A percentile compares a stretch with the other conserved stretches of the same genome.
These are phyloP conservation scores for Ameiurus melas DNA, from an alignment of 2,113 vertebrate genomes.

Conservation along the genomic window DNA sequence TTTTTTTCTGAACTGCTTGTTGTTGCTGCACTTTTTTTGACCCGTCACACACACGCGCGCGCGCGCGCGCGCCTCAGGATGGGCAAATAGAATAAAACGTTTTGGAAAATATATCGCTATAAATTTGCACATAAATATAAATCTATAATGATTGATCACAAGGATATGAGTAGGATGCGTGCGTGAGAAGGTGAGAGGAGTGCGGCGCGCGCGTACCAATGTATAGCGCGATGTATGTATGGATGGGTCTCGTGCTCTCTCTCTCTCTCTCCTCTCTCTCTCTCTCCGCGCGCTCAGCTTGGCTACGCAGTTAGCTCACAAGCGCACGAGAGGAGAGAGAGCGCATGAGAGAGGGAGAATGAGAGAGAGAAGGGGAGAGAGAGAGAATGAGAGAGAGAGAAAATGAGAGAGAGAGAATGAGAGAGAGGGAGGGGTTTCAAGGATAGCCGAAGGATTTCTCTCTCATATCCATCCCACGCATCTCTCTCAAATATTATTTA, in stretches of 20 bases:
- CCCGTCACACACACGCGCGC: not conserved
- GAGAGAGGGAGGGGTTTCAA: not conserved
- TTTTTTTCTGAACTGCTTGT: not conserved
- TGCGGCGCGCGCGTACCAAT: not conserved
- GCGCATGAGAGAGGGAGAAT: not conserved
- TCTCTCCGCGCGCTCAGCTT: constrained; percentile 14
- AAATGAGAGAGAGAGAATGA: not conserved
- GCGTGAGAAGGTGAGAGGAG: not conserved
- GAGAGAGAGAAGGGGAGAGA: too few species aligned
- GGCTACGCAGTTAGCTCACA: constrained; percentile 67
- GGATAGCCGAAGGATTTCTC: constrained; percentile 22
- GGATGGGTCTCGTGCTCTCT: not conserved
- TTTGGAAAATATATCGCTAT: not conserved
- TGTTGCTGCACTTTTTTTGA: not conserved
- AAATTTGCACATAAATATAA: not conserved
- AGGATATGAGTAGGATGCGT: not conserved
- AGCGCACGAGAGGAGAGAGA: not conserved
- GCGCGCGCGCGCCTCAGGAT: not conserved
- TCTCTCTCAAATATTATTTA: constrained; percentile 59
- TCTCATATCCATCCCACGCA: constrained; percentile 15
- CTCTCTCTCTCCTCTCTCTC: too few species aligned
- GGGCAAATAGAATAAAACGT: not conserved
- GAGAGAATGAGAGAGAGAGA: not conserved
- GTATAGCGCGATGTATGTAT: too few species aligned
- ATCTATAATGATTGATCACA: not conserved